These are phyloP conservation scores for Calosoma granatense DNA, from an alignment of 1,140 invertebrate genomes.

Conservation along the genomic window DNA sequence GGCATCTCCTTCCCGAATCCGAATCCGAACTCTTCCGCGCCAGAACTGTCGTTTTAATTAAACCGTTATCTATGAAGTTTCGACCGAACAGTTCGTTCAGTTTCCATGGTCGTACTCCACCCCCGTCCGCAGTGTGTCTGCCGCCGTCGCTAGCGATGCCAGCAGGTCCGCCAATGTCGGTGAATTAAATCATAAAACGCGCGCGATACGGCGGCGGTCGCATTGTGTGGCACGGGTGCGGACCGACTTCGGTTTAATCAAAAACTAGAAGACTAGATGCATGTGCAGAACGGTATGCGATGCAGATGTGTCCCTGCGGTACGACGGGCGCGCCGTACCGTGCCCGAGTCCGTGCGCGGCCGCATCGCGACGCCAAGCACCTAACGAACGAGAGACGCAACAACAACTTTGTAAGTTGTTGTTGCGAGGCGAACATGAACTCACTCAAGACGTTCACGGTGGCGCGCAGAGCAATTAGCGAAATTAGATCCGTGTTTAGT, in stretches of 20 bases:
- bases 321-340: not conserved
- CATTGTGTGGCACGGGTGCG: not conserved
- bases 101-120: not conserved
- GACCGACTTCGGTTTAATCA: not conserved
- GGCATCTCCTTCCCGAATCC: not conserved
- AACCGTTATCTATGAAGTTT: slow-evolving; percentile 8
- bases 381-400: not conserved
- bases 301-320: not conserved
- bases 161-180: no score
- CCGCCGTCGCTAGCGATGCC: no score
- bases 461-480: slow-evolving; percentile 15
- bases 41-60: slow-evolving; percentile 3
- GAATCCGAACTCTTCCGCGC: not conserved
- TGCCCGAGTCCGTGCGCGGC: not conserved
- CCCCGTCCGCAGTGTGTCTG: not conserved
- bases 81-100: not conserved
- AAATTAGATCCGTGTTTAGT: slow-evolving; percentile 17
- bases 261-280: not conserved
- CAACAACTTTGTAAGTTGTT: slow-evolving; percentile 6
- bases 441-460: not conserved
- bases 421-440: slow-evolving; percentile 10
- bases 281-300: not conserved
- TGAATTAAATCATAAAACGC: slow-evolving; percentile 6
- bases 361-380: not conserved
- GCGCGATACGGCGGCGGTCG: no score